Base-by-base conservation (phyloP, 2,888 invertebrate genomes). In the Hedychridium roseum region DNA sequence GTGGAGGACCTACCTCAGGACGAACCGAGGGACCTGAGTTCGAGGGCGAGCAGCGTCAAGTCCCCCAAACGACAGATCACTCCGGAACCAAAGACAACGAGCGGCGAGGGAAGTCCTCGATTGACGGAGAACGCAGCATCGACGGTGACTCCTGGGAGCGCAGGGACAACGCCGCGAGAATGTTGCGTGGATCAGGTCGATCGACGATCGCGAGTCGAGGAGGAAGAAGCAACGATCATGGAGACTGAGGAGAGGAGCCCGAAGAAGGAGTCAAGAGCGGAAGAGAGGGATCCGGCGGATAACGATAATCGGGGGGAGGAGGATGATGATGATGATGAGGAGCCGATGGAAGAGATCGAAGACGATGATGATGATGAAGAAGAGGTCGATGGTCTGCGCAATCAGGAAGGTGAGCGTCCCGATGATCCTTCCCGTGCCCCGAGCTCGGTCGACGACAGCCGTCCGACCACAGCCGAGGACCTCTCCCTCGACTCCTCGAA, bases 391-490 rank as follows among this genome's bases (percentile, higher is more conserved):
- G 59, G 49, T 5, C 53, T 62, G 45, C 70, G 66, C 45, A 67
- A 67, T 64, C 70, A 68, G 61, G 73, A 74, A 70, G 72, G 71
- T 69, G 71, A 72, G 71, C 72, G 65, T 67, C 66, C 70, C 60
- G 72, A 70, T 71, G 64, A 63, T 65, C 66, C 73, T 68, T 67
- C 74, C 73, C 69, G 73, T 71, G 67, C 82, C 82, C 80, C 80
- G 57, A 83, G 83, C 78, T 83, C 83, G 56, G 79, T 82, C 57
- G 83, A n/a, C n/a, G n/a, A 81, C 71, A 83, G 83, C 71, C 81
- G 82, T 69, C 82, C 82, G 76, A 83, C 82, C 64, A 74, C 73
- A 73, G 75, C 71, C 71, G 77, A 78, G 72, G 84, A 84, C 66
- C 84, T 84, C 74, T 84, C 84, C 54, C 81, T 82, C 76, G 76